Evolutionary conservation across 2,797 vertebrate species (phyloP).

Genomic region (Coilia nasus): DNA sequence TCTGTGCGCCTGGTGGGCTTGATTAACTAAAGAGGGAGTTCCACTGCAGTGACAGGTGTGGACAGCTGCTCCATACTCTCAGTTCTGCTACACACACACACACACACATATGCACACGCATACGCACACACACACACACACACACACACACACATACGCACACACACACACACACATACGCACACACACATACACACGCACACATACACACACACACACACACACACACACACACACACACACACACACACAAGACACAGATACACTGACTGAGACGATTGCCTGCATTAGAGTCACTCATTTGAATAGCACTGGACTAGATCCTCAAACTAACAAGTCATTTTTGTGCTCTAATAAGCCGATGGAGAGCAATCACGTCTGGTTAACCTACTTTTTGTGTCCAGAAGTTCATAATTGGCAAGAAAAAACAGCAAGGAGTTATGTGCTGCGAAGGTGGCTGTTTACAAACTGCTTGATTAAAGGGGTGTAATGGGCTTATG

Average conservation of each 20-base stretch:
- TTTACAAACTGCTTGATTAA: slow-evolving; percentile 52
- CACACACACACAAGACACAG: no score
- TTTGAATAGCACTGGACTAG: not conserved
- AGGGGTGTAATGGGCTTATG: slow-evolving; percentile 24
- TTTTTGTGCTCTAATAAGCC: slow-evolving; percentile 34
- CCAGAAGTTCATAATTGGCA: slow-evolving; percentile 28
- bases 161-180: no score
- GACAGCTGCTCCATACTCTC: slow-evolving; percentile 30
- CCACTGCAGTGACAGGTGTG: slow-evolving; percentile 32
- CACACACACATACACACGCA: no score
- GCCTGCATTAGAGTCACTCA: not conserved
- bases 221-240: no score
- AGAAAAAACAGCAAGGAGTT: slow-evolving; percentile 48
- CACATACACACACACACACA: no score
- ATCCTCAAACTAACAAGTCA: slow-evolving; percentile 21
- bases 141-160: no score
- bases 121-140: not conserved
- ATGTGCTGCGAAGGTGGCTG: slow-evolving; percentile 29
- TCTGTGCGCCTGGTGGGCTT: slow-evolving; percentile 23
- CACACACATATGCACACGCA: not conserved
- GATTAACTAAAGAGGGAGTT: slow-evolving; percentile 39
- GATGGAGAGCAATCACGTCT: slow-evolving; percentile 32
- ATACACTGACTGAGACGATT: not conserved
- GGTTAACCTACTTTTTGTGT: slow-evolving; percentile 39
- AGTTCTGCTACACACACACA: not conserved